phyloP scores from a whole-genome alignment of 2,113 vertebrate species.

The Dromiciops gliroides region DNA sequence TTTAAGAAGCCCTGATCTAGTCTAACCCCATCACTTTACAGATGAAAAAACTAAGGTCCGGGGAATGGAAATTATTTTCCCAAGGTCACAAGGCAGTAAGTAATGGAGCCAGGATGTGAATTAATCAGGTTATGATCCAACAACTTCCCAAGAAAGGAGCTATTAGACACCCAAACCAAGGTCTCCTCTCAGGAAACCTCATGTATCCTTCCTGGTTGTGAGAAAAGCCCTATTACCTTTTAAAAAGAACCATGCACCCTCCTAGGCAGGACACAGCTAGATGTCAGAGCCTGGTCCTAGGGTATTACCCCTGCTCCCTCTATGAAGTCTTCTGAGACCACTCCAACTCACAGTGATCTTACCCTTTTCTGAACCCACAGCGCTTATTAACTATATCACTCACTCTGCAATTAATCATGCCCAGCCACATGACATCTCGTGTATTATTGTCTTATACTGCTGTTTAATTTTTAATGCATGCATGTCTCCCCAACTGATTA shows the following conservation, averaged over 20 bases:
- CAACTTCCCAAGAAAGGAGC: not conserved
- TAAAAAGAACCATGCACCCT: not conserved
- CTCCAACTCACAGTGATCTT: not conserved
- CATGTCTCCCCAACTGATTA: not conserved
- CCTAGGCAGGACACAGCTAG: not conserved
- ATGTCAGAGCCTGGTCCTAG: not conserved
- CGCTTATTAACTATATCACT: not conserved
- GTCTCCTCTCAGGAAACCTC: not conserved
- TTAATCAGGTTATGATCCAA: not conserved
- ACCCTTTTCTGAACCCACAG: not conserved
- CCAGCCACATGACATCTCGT: not conserved
- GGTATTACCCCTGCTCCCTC: not conserved
- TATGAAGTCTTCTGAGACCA: not conserved
- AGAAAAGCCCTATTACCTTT: not conserved
- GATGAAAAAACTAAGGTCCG: not conserved
- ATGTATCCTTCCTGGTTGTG: not conserved
- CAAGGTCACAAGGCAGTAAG: not conserved
- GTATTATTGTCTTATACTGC: constrained; percentile 1
- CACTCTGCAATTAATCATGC: not conserved
- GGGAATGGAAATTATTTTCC: not conserved
- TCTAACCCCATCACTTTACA: not conserved
- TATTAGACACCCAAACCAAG: not conserved
- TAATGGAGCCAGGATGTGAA: not conserved
- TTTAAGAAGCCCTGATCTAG: too few relatives aligned
- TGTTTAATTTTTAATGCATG: not conserved